These are phyloP conservation scores for Tachina fera DNA, from an alignment of 2,888 invertebrate genomes.

Conservation along the genomic window DNA sequence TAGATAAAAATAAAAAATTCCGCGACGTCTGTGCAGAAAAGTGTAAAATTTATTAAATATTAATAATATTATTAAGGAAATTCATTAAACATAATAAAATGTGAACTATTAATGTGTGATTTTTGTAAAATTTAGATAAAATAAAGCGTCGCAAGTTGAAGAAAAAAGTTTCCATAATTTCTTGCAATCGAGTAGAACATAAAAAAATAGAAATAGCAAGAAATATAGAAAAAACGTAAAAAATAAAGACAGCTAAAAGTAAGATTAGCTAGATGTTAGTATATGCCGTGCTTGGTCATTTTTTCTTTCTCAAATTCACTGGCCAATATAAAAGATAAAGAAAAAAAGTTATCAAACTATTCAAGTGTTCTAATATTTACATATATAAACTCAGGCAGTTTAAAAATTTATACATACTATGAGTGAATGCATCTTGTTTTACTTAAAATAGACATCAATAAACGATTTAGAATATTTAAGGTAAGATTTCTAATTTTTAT, in stretches of 20 bases:
- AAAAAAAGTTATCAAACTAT: neutral
- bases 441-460: neutral
- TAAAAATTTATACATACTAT: neutral
- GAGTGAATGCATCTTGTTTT: neutral
- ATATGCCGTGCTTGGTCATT: conserved; percentile 18
- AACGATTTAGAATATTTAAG: conserved; percentile 2
- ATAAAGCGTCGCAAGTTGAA: conserved; percentile 25
- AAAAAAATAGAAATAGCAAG: conserved; percentile 8
- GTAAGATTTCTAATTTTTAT: conserved; percentile 41
- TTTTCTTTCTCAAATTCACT: neutral
- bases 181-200: conserved; percentile 17
- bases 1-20: conserved; percentile 72
- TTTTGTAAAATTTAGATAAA: conserved; percentile 3
- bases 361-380: neutral
- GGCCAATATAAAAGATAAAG: neutral
- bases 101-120: conserved; percentile 29
- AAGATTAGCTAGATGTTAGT: conserved; percentile 32
- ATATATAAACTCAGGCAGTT: neutral
- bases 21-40: conserved; percentile 79
- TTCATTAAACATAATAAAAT: neutral
- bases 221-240: conserved; percentile 47
- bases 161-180: conserved; percentile 48
- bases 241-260: conserved; percentile 41
- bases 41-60: conserved; percentile 73
- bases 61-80: conserved; percentile 21